A percentile compares a stretch with the other conserved stretches of the same genome.
These are phyloP conservation scores for Octodon degus DNA, from an alignment of 2,113 vertebrate genomes.

Conservation along the genomic window DNA sequence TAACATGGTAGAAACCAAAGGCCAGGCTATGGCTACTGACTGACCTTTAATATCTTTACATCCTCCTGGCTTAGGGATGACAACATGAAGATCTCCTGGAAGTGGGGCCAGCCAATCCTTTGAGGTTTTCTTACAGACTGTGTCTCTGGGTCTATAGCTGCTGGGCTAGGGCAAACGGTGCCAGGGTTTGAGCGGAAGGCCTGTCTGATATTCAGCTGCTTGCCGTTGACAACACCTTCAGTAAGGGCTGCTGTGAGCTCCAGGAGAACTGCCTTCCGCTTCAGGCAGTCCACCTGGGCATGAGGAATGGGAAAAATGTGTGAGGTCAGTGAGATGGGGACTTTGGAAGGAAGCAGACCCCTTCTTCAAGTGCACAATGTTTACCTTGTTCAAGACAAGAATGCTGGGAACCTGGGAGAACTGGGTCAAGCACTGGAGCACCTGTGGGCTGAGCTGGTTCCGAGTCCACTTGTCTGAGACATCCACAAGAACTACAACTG, in stretches of 20 bases:
- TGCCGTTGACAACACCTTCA: conserved; percentile 92
- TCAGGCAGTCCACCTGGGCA: conserved; percentile 92
- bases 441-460: conserved; percentile 88
- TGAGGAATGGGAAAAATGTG: not conserved
- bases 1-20: not conserved
- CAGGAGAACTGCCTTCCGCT: conserved; percentile 90
- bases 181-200: conserved; percentile 83
- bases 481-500: conserved; percentile 95
- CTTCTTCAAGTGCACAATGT: not conserved
- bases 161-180: not conserved
- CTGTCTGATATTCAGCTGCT: conserved; percentile 89
- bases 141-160: not conserved
- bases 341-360: not conserved
- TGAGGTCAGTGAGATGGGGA: not conserved
- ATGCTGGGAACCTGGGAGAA: conserved; percentile 91
- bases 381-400: conserved; percentile 97
- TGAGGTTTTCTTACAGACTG: conserved; percentile 71
- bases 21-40: not conserved
- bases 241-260: conserved; percentile 89
- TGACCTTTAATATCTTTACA: conserved; percentile 94
- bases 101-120: conserved; percentile 91
- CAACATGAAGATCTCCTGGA: conserved; percentile 97
- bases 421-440: conserved; percentile 89
- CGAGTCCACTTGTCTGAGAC: conserved; percentile 93
- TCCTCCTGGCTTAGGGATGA: conserved; percentile 91